Conservation (phyloP, 2,113 vertebrate species). For the Mohoua ochrocephala region DNA sequence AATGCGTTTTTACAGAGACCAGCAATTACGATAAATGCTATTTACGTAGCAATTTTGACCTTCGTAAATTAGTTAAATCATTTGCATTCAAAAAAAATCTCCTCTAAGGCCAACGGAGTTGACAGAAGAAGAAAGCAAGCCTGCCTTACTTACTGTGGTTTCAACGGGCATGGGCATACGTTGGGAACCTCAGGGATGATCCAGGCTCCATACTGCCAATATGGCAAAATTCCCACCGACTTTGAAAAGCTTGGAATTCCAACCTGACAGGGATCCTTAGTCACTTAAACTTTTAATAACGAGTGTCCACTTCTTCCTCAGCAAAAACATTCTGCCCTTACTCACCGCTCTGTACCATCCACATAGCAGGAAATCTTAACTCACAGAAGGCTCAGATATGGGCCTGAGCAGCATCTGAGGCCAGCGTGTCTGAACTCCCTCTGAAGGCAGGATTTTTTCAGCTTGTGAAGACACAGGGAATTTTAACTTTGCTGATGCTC, state of each 20-base stretch:
- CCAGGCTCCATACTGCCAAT: background rate
- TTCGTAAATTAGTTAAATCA: background rate
- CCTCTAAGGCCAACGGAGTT: background rate
- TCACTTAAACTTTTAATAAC: background rate
- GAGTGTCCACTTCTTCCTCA: background rate
- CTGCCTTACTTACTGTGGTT: background rate
- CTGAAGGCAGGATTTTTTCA: background rate
- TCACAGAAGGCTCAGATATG: background rate
- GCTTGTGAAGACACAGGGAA: background rate
- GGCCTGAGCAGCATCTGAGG: background rate
- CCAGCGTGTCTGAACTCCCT: background rate
- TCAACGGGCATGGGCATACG: background rate
- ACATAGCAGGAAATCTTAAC: background rate
- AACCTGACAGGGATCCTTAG: background rate
- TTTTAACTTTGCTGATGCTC: background rate
- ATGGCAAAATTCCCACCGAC: background rate
- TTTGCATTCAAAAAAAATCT: background rate
- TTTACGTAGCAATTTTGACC: background rate
- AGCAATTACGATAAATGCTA: background rate
- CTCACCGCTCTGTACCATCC: background rate
- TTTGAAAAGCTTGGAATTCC: background rate
- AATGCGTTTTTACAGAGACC: background rate
- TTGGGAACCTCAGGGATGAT: background rate
- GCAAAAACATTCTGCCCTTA: background rate
- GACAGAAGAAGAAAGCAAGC: background rate